phyloP scores from a whole-genome alignment of 2,113 vertebrate species.

The Mesembrinibis cayennensis region DNA sequence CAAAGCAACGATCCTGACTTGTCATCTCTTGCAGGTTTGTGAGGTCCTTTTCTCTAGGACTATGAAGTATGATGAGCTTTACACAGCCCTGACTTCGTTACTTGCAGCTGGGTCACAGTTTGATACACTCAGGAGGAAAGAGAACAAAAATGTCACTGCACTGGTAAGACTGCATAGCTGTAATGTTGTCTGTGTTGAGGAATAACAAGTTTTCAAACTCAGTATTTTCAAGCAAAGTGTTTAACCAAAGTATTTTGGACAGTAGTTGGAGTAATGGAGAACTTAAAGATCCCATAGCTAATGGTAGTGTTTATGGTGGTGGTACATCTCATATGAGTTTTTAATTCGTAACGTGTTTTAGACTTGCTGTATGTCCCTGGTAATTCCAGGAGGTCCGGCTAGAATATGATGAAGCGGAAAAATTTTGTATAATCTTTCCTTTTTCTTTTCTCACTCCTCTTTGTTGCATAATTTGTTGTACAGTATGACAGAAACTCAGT shows the following conservation, averaged over 20 bases:
- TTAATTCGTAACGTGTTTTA: neutral
- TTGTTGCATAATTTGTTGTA: neutral
- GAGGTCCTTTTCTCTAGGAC: constrained; percentile 88
- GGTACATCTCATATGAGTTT: neutral
- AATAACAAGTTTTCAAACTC: neutral
- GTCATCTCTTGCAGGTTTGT: constrained; percentile 81
- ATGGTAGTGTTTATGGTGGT: rapidly evolving
- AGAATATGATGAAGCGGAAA: neutral
- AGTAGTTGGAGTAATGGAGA: neutral
- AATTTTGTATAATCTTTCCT: neutral
- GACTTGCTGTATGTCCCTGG: neutral
- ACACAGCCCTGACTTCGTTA: constrained; percentile 84
- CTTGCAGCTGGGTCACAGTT: constrained; percentile 93
- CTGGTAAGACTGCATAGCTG: constrained; percentile 74
- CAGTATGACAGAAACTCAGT: neutral
- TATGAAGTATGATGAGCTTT: constrained; percentile 90
- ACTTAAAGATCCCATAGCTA: neutral
- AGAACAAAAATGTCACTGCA: constrained; percentile 87
- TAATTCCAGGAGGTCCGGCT: neutral
- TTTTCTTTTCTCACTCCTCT: neutral
- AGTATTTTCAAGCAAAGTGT: neutral
- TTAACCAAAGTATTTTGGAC: neutral
- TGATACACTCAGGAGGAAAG: constrained; percentile 89
- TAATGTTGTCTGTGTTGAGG: neutral
- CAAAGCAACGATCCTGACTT: neutral